These are phyloP conservation scores for Steinernema khuongi DNA, from an alignment of 1,140 invertebrate genomes.

Conservation along the genomic window DNA sequence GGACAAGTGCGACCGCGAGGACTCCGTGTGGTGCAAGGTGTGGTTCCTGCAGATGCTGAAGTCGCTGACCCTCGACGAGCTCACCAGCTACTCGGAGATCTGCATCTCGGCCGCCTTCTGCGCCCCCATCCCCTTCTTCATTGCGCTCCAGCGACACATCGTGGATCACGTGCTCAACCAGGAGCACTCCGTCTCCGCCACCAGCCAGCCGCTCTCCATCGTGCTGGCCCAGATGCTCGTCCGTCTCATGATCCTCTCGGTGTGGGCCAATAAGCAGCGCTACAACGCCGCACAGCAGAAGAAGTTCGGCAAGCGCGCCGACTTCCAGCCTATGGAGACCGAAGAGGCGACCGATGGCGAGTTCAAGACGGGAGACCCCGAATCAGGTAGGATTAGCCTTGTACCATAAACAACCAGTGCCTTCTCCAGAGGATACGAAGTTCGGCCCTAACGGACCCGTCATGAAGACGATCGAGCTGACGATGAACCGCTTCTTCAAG, in stretches of 20 bases:
- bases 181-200: not conserved
- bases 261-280: conserved; percentile 4
- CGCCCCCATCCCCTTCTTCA: not conserved
- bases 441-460: not conserved
- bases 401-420: no score
- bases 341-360: no score
- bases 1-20: conserved; percentile 10
- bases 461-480: not conserved
- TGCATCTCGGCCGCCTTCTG: conserved; percentile 8
- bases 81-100: not conserved
- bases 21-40: conserved; percentile 16
- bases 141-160: not conserved
- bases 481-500: not conserved
- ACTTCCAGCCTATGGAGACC: no score
- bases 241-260: not conserved
- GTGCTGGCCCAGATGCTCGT: conserved; percentile 2
- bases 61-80: not conserved
- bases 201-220: not conserved
- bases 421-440: no score
- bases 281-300: not conserved
- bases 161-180: conserved; percentile 2
- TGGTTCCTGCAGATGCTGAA: conserved; percentile 6
- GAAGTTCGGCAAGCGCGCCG: no score
- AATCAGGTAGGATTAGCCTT: no score
- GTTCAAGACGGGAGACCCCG: no score